Evolutionary conservation across 2,113 vertebrate genomes (phyloP), one percentile per base, ranked within the genome.

Genomic region (Phoxinus phoxinus): DNA sequence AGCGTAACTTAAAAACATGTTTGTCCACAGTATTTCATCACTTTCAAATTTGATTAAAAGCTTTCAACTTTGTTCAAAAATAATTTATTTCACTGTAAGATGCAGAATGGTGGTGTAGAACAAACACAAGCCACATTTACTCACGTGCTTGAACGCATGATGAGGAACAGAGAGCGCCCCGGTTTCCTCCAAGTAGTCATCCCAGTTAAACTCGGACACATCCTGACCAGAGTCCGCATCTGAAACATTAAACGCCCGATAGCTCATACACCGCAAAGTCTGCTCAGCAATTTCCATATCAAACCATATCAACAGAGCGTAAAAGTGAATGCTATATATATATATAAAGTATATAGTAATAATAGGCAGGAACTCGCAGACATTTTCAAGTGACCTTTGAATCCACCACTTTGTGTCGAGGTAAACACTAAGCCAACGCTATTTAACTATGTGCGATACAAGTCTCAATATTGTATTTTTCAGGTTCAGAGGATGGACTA

Each of bases 181-280:
- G 4, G 95, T 97, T 92, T 99, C 98, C 93, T 99, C 98, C 88
- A 99, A 94, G 92, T 99, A 98, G 84, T 98, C 97, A 87, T 99
- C 98, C 98, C 98, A 99, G 90, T 90, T 99, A 92, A 99, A 97
- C 90, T 99, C 98, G 56, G 94, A 93, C 85, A 95, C 94, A 90
- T 99, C 98, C 93, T 96, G 92, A 90, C 95, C 94, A 90, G 96
- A 97, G 89, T 97, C 97, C 89, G 94, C 94, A 91, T 97, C 98
- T 99, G 92, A 72, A 93, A 91, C 25, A 74, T 61, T 81, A 4
- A 81, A 86, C 35, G 9, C 88, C 51, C 83, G 4, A 61, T 21
- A 78, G 21, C 11, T 44, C 2, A 76, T 13, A 82, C 15, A 51
- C 48, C 7, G 21, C 61, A 65, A 15, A 35, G 65, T 69, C 32